Evolutionary conservation across 2,797 vertebrate genomes (phyloP), one percentile per base, ranked within the genome.

Genomic region (Cirrhinus molitorella): DNA sequence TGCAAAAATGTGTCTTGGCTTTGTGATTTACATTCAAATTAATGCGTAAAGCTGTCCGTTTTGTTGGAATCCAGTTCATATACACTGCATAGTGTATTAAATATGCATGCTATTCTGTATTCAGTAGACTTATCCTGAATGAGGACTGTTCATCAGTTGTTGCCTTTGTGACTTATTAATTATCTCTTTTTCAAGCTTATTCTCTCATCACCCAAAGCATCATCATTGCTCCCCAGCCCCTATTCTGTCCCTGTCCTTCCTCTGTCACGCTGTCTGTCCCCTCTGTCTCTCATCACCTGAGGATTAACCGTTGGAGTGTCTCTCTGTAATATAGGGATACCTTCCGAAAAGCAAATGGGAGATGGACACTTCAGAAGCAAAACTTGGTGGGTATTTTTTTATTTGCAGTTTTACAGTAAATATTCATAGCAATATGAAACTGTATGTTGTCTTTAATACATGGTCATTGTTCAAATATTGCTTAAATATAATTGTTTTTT

Each of bases 281-380:
- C 53, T 83, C 53, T 67, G 43, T 89, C 34, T 78, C 73, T 82
- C 86, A 65, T 87, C 86, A 34, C 78, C 85, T 88, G 84, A 92
- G 76, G 84, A 96, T 95, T 99, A 99, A 99, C 96, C 92, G 94
- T 95, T 95, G 93, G 92, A 98, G 97, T 97, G 95, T 99, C 96
- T 99, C 91, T 98, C 96, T 98, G 95, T 96, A 93, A 99, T 97
- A 90, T 96, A 99, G 98, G 98, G 97, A 93, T 99, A 99, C 96
- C 96, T 99, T 97, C 97, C 98, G 94, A 99, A 99, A 98, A 99
- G 98, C 97, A 99, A 99, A 97, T 99, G 98, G 98, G 98, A 99
- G 96, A 99, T 99, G 97, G 98, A 99, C 95, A 99, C 98, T 73
- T 99, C 98, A 91, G 98, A 99, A 94, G 98, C 98, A 88, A 99